phyloP scores from a whole-genome alignment of 2,797 vertebrate genomes.

The Myotis daubentonii region DNA sequence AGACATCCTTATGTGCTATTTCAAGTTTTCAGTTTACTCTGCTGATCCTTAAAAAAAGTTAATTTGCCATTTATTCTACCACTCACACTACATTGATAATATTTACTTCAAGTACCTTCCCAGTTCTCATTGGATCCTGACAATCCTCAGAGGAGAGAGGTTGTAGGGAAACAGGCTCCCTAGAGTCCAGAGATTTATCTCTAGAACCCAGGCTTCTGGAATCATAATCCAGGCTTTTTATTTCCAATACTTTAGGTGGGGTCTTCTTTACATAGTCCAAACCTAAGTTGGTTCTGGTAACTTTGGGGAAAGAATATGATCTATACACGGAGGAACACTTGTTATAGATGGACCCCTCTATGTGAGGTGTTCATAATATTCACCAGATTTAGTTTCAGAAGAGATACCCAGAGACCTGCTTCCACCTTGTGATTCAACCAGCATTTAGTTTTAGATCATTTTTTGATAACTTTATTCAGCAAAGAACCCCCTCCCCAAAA shows the following conservation, averaged over 20 bases:
- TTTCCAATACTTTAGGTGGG: neutral
- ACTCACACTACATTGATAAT: neutral
- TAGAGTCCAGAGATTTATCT: neutral
- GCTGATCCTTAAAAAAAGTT: neutral
- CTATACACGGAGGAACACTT: neutral
- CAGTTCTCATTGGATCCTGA: neutral
- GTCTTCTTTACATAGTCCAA: neutral
- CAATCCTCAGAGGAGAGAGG: neutral
- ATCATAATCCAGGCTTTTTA: neutral
- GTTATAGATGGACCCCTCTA: neutral
- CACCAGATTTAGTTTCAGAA: neutral
- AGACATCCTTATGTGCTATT: neutral
- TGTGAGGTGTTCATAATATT: neutral
- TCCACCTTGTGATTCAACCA: slow-evolving; percentile 31
- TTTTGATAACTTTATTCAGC: slow-evolving; percentile 76
- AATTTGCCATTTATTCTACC: neutral
- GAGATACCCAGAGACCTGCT: neutral
- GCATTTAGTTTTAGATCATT: slow-evolving; percentile 43
- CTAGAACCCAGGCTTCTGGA: neutral
- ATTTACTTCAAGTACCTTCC: neutral
- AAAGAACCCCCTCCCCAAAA: neutral
- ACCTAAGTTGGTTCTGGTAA: neutral
- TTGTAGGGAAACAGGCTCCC: neutral
- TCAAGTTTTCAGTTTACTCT: slow-evolving; percentile 13
- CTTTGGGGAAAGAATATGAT: neutral